Base-by-base conservation (phyloP, 2,888 invertebrate genomes). In the Folsomia manolachei region DNA sequence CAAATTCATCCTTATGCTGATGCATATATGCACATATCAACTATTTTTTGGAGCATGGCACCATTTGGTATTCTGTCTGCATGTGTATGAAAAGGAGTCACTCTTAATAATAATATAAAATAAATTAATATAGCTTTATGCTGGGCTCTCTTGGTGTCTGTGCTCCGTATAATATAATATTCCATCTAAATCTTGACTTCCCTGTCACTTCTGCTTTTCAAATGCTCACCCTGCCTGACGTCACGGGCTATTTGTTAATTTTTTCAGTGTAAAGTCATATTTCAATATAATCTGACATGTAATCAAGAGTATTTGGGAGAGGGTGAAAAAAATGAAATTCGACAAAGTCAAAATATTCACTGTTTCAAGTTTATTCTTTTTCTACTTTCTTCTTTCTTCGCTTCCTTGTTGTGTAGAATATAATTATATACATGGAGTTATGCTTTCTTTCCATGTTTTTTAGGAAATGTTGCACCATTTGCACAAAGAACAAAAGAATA, bases 261-360 rank as follows among this genome's bases (percentile, higher is more conserved):
- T 78, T 78, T 77, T 75, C 71, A 77, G 76, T 78, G 77, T 75
- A 75, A 72, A 76, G 76, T 76, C 78, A 80, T 80, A 80, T 80
- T 80, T 80, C 80, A 80, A 76, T 76, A 79, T 80, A 80, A 80
- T 80, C 80, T 80, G 78, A 79, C 78, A 76, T 80, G 77, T 79
- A 79, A 79, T 79, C 78, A 79, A 78, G 78, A 79, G 79, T 77
- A 80, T 78, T 80, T 78, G 65, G 73, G 74, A 70, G 71, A n/a
- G 69, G 72, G 72, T 39, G 74, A 71, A 68, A 73, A n/a, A n/a
- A n/a, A n/a, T n/a, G n/a, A n/a, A 71, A 69, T 39, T 63, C 60
- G 9, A n/a, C n/a, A n/a, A n/a, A 60, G 23, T 60, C 19, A 60
- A 60, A 60, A 19, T 60, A 21, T 60, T 19, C 23, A 23, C 26